Percentiles rank a stretch among this genome's conserved stretches.
phyloP scores from a whole-genome alignment of 1,140 invertebrate species.

The Drosophila pseudoobscura region DNA sequence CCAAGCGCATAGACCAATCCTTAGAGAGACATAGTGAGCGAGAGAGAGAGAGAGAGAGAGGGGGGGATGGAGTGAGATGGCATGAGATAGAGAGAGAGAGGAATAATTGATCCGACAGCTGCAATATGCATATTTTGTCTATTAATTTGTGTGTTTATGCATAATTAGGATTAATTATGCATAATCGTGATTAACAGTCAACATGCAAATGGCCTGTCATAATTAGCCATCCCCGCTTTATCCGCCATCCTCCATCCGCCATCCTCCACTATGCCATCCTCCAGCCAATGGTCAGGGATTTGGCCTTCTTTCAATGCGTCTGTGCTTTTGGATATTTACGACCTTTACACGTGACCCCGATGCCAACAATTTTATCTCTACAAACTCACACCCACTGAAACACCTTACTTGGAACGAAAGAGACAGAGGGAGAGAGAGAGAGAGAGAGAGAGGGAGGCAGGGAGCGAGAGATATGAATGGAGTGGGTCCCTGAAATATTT shows the following conservation, averaged over 20 bases:
- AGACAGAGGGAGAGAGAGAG: too few relatives aligned
- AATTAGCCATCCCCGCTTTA: slow-evolving; percentile 36
- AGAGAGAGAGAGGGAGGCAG: neutral
- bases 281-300: neutral
- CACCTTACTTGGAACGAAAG: neutral
- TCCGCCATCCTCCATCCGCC: slow-evolving; percentile 14
- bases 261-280: neutral
- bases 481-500: slow-evolving; percentile 18
- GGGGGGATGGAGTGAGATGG: neutral
- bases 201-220: slow-evolving; percentile 66
- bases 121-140: slow-evolving; percentile 75
- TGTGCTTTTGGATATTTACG: slow-evolving; percentile 57
- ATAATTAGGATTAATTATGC: slow-evolving; percentile 79
- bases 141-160: slow-evolving; percentile 76
- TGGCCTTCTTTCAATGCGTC: slow-evolving; percentile 21
- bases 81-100: neutral
- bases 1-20: neutral
- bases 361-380: slow-evolving; percentile 58
- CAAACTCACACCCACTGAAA: slow-evolving; percentile 19
- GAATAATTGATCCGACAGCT: slow-evolving; percentile 58
- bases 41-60: neutral
- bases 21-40: too few relatives aligned
- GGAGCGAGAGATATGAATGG: neutral
- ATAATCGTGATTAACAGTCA: slow-evolving; percentile 77
- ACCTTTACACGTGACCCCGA: slow-evolving; percentile 65